These are phyloP conservation scores for Dolichopus griseipennis DNA, from an alignment of 2,888 invertebrate species.

Conservation along the genomic window DNA sequence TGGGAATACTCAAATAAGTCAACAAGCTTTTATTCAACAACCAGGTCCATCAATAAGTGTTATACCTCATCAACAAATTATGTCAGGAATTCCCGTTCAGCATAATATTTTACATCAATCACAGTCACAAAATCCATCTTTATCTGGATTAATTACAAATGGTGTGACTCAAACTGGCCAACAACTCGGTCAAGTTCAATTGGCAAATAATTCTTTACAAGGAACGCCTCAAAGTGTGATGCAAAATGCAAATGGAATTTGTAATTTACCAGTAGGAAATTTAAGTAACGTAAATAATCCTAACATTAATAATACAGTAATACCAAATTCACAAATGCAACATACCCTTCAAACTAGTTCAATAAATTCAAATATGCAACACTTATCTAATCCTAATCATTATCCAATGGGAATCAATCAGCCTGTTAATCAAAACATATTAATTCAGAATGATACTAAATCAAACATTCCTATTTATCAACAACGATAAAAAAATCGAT, in stretches of 20 bases:
- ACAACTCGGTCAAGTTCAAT: not conserved
- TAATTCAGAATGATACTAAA: conserved; percentile 37
- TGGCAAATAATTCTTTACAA: conserved; percentile 12
- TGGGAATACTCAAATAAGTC: not conserved
- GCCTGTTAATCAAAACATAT: conserved; percentile 32
- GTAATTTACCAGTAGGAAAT: conserved; percentile 16
- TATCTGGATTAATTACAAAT: not conserved
- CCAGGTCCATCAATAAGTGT: not conserved
- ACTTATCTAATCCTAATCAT: conserved; percentile 4
- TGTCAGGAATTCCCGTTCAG: not conserved
- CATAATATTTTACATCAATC: not conserved
- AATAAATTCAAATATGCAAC: conserved; percentile 4
- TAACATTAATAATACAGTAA: conserved; percentile 15
- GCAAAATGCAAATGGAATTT: conserved; percentile 9
- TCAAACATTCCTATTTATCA: conserved; percentile 44
- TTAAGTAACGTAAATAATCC: conserved; percentile 26
- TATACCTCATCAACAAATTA: not conserved
- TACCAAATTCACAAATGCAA: conserved; percentile 34
- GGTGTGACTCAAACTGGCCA: not conserved
- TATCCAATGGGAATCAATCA: conserved; percentile 26
- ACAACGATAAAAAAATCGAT: conserved; percentile 27
- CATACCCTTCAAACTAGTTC: not conserved
- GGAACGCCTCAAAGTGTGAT: conserved; percentile 10
- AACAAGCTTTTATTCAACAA: not conserved
- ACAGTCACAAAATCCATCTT: not conserved